Conservation (phyloP, 2,888 invertebrate genomes). For the Rotaria magnacalcarata region DNA sequence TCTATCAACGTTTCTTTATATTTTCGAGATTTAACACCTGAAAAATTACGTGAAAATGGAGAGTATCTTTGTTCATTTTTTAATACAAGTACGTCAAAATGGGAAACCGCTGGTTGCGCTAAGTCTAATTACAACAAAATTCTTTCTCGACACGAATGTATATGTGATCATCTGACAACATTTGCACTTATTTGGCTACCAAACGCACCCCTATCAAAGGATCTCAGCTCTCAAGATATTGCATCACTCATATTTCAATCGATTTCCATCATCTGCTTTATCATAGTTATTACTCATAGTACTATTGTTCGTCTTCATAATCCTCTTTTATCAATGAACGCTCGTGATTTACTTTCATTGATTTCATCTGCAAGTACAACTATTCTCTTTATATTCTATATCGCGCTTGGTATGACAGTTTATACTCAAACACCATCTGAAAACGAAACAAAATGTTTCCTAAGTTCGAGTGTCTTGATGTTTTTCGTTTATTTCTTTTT, state of each 20-base stretch:
- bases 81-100: too few species aligned
- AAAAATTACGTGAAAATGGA: too few species aligned
- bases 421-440: not conserved
- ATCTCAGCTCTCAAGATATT: too few species aligned
- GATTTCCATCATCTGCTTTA: not conserved
- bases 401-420: not conserved
- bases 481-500: slow-evolving; percentile 18
- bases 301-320: not conserved
- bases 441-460: not conserved
- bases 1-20: too few species aligned
- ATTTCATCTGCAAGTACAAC: not conserved
- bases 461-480: not conserved
- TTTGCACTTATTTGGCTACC: too few species aligned
- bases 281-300: not conserved
- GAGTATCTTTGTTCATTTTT: too few species aligned
- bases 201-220: too few species aligned
- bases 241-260: not conserved
- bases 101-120: too few species aligned
- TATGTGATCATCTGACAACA: too few species aligned
- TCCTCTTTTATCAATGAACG: not conserved
- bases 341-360: not conserved
- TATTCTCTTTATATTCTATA: not conserved
- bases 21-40: too few species aligned
- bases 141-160: too few species aligned
- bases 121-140: too few species aligned